Evolutionary conservation across 2,888 invertebrate genomes (phyloP), one percentile per base, ranked within the genome.

Genomic region (Argyresthia albistria): DNA sequence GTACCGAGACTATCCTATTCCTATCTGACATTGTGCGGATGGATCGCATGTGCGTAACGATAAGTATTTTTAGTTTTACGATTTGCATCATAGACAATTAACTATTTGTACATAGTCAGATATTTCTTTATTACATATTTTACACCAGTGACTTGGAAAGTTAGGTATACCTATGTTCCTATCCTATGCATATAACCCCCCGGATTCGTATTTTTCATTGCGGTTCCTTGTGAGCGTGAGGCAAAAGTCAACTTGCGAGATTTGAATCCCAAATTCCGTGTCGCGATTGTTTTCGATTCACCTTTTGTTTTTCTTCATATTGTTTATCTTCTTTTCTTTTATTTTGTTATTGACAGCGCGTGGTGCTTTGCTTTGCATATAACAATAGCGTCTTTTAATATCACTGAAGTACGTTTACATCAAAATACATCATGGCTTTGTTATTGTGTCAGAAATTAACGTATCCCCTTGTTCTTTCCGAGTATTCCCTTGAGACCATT

Each of bases 211-310:
- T 56, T 53, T 55, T 55, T 52, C 53, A 50, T 54, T 50, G 53
- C 47, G 54, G 48, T 43, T 35, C 50, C 43, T 42, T 37, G 15
- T 12, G 49, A 35, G 48, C 37, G 51, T 16, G 51, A 53, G 46
- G 70, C 62, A 61, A 72, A 76, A 83, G 78, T 78, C 79, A 74
- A 69, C 70, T 75, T 65, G 63, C 84, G 80, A 70, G 78, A 88
- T 88, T 88, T 88, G 88, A 88, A 88, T 88, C 69, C 82, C 88
- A 87, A 88, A 88, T 88, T 75, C 73, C 64, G 72, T 74, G 60
- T 71, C 72, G 66, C 69, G 64, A 70, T 75, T 70, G 69, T 76
- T 69, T 71, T 71, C 70, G 63, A 74, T 82, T 81, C 80, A 81
- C 84, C 86, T 78, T 79, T 63, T 73, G 77, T 81, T 81, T 82